Conservation (phyloP, 2,888 invertebrate species). For the Perithous albicinctus region DNA sequence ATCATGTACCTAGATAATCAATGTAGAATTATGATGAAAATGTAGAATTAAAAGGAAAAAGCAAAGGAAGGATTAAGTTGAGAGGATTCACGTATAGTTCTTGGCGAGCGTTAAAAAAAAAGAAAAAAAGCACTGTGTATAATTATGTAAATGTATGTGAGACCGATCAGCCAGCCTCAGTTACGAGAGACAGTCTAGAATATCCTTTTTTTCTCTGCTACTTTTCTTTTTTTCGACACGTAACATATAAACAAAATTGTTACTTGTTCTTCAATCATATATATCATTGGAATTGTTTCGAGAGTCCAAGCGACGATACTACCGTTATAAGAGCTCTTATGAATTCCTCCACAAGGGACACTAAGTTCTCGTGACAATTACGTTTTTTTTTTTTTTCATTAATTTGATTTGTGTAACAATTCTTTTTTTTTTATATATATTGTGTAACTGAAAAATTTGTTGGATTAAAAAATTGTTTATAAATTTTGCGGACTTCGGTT, state of each 20-base stretch:
- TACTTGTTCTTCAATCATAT: constrained; percentile 35
- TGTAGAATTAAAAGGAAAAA: constrained; percentile 67
- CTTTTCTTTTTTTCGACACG: constrained; percentile 18
- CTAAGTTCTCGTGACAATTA: constrained; percentile 20
- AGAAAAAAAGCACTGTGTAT: constrained; percentile 70
- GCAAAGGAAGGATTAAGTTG: constrained; percentile 38
- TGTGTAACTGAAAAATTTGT: constrained; percentile 44
- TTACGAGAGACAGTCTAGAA: constrained; percentile 64
- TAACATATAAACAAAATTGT: constrained; percentile 34
- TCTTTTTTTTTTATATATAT: constrained; percentile 34
- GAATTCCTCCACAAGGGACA: constrained; percentile 57
- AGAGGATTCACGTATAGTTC: constrained; percentile 54
- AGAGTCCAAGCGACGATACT: constrained; percentile 49
- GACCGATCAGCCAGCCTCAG: constrained; percentile 71
- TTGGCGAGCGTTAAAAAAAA: constrained; percentile 63
- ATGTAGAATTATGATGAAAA: constrained; percentile 79
- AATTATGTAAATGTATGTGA: constrained; percentile 74
- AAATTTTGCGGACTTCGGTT: constrained; percentile 48
- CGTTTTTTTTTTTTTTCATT: constrained; percentile 40
- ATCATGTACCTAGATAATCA: constrained; percentile 79
- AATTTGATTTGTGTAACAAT: constrained; percentile 46
- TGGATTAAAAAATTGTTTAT: constrained; percentile 60
- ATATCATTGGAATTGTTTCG: constrained; percentile 44
- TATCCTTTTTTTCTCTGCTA: constrained; percentile 49
- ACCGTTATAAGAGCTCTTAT: constrained; percentile 55